A percentile compares a stretch with the other conserved stretches of the same genome.
These are phyloP conservation scores for Scaptomyza flava DNA, from an alignment of 2,888 invertebrate genomes.

Conservation along the genomic window DNA sequence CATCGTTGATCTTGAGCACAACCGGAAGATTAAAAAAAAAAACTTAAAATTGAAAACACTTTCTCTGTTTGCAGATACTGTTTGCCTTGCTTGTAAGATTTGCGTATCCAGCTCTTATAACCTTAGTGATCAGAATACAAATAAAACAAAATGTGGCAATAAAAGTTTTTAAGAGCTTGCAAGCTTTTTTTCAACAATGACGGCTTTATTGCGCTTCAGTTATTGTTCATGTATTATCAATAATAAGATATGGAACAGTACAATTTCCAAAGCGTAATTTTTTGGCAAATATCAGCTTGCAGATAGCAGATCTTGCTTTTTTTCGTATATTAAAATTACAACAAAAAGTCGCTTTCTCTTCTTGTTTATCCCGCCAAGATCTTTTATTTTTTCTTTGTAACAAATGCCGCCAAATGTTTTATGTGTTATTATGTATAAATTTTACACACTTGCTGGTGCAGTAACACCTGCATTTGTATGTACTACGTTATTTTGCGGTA, in stretches of 20 bases:
- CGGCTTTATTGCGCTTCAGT: conserved; percentile 10
- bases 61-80: conserved; percentile 6
- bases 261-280: not conserved
- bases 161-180: conserved; percentile 4
- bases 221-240: conserved; percentile 1
- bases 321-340: not conserved
- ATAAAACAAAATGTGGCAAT: not conserved
- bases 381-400: not conserved
- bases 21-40: too few relatives aligned
- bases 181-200: not conserved
- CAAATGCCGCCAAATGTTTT: not conserved
- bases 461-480: not conserved
- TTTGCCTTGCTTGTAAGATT: not conserved
- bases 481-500: not conserved
- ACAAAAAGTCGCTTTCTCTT: not conserved
- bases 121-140: not conserved
- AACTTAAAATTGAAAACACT: not conserved
- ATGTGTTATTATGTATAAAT: not conserved
- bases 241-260: not conserved
- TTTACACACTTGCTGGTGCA: not conserved
- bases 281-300: not conserved
- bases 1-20: not conserved
- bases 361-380: not conserved
- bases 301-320: not conserved
- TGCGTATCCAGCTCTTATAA: conserved; percentile 1